Conservation (phyloP, 2,888 invertebrate species). For the Crematogaster levior region DNA sequence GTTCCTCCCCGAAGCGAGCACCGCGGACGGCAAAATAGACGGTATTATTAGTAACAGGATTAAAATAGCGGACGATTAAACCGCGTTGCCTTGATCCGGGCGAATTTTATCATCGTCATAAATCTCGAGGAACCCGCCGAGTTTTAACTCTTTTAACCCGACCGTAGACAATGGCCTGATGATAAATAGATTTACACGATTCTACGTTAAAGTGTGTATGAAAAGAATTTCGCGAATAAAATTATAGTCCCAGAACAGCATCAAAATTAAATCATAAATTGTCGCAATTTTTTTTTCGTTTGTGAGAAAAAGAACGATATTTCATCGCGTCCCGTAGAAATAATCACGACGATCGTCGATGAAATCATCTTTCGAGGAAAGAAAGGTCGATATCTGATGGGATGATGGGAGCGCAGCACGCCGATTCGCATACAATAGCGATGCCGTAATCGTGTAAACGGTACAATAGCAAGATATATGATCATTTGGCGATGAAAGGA, state of each 20-base stretch:
- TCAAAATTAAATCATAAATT: neutral
- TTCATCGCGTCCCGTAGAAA: neutral
- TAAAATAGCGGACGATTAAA: slow-evolving; percentile 51
- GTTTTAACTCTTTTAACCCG: neutral
- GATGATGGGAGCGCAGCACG: neutral
- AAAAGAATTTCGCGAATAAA: neutral
- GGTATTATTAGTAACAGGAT: slow-evolving; percentile 51
- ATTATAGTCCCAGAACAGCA: neutral
- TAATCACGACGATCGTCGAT: neutral
- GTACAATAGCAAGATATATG: neutral
- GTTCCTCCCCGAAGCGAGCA: slow-evolving; percentile 31
- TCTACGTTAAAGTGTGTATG: neutral
- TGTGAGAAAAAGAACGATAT: neutral
- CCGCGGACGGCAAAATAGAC: slow-evolving; percentile 45
- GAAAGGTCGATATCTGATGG: neutral
- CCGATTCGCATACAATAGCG: slow-evolving; percentile 23
- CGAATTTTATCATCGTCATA: slow-evolving; percentile 28
- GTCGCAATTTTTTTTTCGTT: neutral
- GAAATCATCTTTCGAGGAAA: neutral
- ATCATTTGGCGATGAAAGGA: slow-evolving; percentile 25
- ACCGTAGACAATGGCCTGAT: neutral
- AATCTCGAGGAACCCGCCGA: neutral
- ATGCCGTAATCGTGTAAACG: slow-evolving; percentile 23
- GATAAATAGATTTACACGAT: neutral
- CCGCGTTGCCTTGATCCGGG: slow-evolving; percentile 44